Evolutionary conservation across 92 coral and sea anemone species (phyloP).

Genomic region (Metridium senile): DNA sequence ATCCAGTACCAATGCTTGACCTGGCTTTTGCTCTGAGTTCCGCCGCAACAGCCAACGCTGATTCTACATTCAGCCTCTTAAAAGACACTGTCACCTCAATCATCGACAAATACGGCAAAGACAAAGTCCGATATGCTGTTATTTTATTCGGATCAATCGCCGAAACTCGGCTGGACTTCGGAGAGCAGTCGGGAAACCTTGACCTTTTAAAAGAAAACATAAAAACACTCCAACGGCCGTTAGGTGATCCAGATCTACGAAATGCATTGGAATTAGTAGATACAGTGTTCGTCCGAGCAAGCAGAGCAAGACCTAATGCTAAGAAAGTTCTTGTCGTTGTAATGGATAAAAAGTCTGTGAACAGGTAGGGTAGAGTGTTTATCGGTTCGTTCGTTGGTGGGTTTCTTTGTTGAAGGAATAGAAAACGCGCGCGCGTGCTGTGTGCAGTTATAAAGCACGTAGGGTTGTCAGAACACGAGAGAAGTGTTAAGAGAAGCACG

Average conservation of each 20-base stretch:
- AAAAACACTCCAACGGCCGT: slow-evolving; percentile 15
- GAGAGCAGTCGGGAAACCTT: slow-evolving; percentile 36
- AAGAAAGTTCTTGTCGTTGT: slow-evolving; percentile 50
- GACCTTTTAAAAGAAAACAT: slow-evolving; percentile 26
- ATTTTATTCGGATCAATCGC: slow-evolving; percentile 58
- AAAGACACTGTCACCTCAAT: slow-evolving; percentile 64
- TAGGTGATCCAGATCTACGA: slow-evolving; percentile 21
- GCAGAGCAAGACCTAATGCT: slow-evolving; percentile 35
- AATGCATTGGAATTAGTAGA: slow-evolving; percentile 26
- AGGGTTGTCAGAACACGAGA: too few species aligned
- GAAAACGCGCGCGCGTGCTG: too few species aligned
- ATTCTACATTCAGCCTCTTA: slow-evolving; percentile 44
- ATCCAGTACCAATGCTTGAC: slow-evolving; percentile 67
- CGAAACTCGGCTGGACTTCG: slow-evolving; percentile 37
- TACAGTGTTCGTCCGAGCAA: slow-evolving; percentile 6
- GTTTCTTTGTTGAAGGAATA: background rate
- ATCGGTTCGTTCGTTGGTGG: background rate
- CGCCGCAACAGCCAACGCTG: slow-evolving; percentile 6
- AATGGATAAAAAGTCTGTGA: slow-evolving; percentile 37
- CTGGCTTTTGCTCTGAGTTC: slow-evolving; percentile 71
- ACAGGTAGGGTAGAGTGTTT: slow-evolving; percentile 8
- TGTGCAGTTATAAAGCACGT: too few species aligned
- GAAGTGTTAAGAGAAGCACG: too few species aligned
- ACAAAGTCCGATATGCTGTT: slow-evolving; percentile 64
- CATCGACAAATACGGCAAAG: slow-evolving; percentile 67